Base-by-base conservation (phyloP, 2,888 invertebrate genomes). In the Cactoblastis cactorum region DNA sequence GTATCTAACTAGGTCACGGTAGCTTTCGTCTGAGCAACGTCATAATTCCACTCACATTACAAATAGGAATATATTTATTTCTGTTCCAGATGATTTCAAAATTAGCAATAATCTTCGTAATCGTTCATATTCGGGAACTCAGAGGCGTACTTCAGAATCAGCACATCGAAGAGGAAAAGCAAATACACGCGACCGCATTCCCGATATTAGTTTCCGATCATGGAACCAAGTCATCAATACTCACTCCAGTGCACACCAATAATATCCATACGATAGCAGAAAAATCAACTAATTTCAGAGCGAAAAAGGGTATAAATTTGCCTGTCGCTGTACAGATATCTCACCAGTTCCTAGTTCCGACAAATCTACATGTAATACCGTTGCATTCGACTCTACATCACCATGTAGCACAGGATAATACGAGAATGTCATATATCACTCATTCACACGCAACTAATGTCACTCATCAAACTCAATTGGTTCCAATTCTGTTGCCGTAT, bases 291-390 rank as follows among this genome's bases (percentile, higher is more conserved):
- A 51, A 47, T 22, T 2, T 34, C 22, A 68, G 77, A 19, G 65
- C 72, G 43, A 68, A 73, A 51, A 78, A 79, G 50, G 67, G 66
- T 0, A 71, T 65, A 0, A 73, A 67, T 38, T 53, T 77, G 33
- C 71, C 76, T 0, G 50, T 61, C 3, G 68, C 74, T 0, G 59
- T 77, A 35, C 79, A 80, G 11, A 55, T 77, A 22, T 65, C 66
- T 0, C 76, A 74, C 50, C 68, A 78, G 17, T 54, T 74, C 14
- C 53, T 74, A 0, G 51, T 79, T 11, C 77, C 74, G 1, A 67
- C 74, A 9, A 73, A 74, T 17, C 62, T 85, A 1, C 86, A 83
- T 32, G 80, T 85, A 0, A 70, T 86, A 54, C 85, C 85, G 0
- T 59, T 79, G 0, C 73, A 77, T 0, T 51, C 72, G 0, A 53